phyloP scores from a whole-genome alignment of 2,113 vertebrate genomes.

The human (Homo sapiens) region GRCh38 chr14:53983501-53984000 shows the following conservation, averaged over 20 bases:
- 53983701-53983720: background rate
- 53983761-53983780: background rate
- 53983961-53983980: background rate
- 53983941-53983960: background rate
- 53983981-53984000: rapidly evolving
- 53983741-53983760: background rate
- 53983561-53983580: background rate
- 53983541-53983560: background rate
- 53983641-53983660: background rate
- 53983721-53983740: background rate
- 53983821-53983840: background rate
- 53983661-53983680: background rate
- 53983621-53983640: background rate
- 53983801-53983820: background rate
- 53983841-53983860: background rate
- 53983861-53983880: background rate
- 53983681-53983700: background rate
- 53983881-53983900: background rate
- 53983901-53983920: background rate
- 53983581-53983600: background rate
- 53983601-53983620: background rate
- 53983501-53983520: background rate
- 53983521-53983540: background rate
- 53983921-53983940: background rate
- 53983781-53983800: background rate